Evolutionary conservation across 2,797 vertebrate species (phyloP), one percentile per base, ranked within the genome.

Genomic region (Pteronotus mesoamericanus): DNA sequence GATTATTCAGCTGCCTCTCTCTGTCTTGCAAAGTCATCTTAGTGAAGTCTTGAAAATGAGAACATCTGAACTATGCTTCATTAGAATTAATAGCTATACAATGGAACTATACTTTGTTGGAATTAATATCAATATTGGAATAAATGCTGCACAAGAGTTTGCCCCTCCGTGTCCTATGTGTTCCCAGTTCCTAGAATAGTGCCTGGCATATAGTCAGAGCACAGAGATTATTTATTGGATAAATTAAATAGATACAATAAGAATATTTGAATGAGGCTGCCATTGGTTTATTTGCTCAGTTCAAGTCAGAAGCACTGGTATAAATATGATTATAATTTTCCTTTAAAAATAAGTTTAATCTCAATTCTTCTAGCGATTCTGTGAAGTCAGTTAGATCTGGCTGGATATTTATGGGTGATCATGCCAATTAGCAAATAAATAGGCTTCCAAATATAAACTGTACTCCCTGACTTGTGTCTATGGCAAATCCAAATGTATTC

Each of bases 261-360:
- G 22, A 93, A 88, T 37, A 12, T 87, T 74, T 19, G 42, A 66
- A 64, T 11, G 72, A 90, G 22, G 39, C 68, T n/a, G 6, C 37
- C 51, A 64, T 32, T 84, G 66, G 34, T 77, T 93, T 93, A 48
- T 94, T 86, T 80, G 22, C 32, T 96, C 46, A 57, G 51, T 75
- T 82, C 51, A 74, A 68, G 57, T 84, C 42, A 72, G 86, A 89
- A 53, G 44, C 37, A 69, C 51, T 77, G 44, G 80, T 55, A 84
- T 96, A 93, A 86, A 22, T 53, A 44, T 83, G 83, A 89, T 68
- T 88, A 29, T 83, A 91, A 92, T 68, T 83, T 66, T 84, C 46
- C n/a, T 93, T 66, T 48, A 86, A 75, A 95, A 89, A 66, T 75
- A 94, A 79, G 68, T 66, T 69, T 92, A 72, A 94, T 59, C 8